These are phyloP conservation scores for Malacoraja senta DNA, from an alignment of 2,797 vertebrate genomes.

Conservation along the genomic window DNA sequence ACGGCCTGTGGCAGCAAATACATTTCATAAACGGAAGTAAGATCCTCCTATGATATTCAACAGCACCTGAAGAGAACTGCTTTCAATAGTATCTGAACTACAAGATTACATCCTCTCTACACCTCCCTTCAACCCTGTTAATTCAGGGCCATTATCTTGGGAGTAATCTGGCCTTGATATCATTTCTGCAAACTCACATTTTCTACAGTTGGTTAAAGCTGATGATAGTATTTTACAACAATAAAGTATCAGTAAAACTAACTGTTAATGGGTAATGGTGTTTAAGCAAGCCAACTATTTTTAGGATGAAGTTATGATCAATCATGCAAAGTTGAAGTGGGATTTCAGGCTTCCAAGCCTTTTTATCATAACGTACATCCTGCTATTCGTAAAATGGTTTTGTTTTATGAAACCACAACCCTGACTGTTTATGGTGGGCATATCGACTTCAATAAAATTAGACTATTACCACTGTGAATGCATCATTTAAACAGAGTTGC, in stretches of 20 bases:
- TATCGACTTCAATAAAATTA: not conserved
- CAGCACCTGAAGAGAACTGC: no score
- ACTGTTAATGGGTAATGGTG: not conserved
- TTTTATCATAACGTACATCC: not conserved
- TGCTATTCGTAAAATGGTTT: not conserved
- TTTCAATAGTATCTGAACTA: no score
- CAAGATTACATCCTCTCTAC: no score
- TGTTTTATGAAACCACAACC: constrained; percentile 13
- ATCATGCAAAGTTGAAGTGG: not conserved
- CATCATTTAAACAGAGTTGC: not conserved
- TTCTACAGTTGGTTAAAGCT: constrained; percentile 1
- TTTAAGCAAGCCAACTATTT: not conserved
- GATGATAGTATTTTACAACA: not conserved
- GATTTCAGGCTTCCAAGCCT: not conserved
- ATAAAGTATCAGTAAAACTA: not conserved
- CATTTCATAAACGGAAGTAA: no score
- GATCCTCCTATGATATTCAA: no score
- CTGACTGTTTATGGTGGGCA: not conserved
- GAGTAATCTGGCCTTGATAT: not conserved
- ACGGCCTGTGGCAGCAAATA: no score
- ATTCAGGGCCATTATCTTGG: not conserved
- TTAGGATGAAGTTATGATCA: not conserved
- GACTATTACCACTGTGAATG: not conserved
- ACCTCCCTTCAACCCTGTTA: no score
- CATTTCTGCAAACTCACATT: not conserved